Conservation (phyloP, 2,797 vertebrate genomes). For the Picus viridis region DNA sequence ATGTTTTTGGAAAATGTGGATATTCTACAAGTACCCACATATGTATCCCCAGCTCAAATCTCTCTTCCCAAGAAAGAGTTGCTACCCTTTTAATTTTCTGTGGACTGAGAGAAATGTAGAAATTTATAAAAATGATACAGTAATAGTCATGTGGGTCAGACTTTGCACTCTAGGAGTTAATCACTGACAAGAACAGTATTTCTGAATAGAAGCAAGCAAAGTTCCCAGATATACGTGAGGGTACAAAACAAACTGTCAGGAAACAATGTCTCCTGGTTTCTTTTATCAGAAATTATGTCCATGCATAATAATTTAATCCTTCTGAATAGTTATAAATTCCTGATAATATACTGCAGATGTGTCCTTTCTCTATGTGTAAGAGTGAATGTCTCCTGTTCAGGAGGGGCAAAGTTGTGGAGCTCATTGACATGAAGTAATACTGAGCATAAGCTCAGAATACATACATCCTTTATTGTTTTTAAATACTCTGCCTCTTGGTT, state of each 20-base stretch:
- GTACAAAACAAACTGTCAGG: background rate
- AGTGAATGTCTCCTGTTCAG: background rate
- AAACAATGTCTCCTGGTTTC: background rate
- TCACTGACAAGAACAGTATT: background rate
- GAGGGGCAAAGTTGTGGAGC: background rate
- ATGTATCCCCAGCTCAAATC: background rate
- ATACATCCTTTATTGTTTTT: background rate
- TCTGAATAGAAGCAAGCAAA: background rate
- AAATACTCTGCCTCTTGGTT: background rate
- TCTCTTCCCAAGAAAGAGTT: background rate
- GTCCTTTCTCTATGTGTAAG: background rate
- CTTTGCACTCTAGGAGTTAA: background rate
- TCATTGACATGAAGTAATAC: background rate
- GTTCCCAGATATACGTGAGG: background rate
- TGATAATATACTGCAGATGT: background rate
- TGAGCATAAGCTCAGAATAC: background rate
- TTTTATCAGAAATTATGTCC: background rate
- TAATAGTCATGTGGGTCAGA: background rate
- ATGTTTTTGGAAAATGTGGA: background rate
- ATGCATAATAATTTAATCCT: background rate
- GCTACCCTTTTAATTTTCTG: background rate
- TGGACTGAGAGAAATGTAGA: background rate
- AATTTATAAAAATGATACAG: background rate
- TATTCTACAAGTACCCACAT: background rate
- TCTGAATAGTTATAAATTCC: background rate